Evolutionary conservation across 2,888 invertebrate species (phyloP).

Genomic region (Merodon equestris): DNA sequence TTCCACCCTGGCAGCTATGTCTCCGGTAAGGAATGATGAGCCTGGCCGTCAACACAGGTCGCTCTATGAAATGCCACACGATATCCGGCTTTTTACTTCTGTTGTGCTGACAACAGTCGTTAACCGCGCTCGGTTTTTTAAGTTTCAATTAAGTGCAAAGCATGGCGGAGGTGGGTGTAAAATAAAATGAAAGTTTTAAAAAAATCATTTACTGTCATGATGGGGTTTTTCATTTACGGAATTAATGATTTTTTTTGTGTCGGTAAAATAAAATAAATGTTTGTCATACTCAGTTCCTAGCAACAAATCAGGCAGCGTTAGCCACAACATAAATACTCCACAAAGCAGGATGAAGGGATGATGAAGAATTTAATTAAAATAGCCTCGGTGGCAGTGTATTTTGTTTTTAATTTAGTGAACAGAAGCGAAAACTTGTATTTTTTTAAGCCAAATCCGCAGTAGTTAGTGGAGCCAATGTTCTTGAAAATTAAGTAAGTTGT

Average conservation of each 20-base stretch:
- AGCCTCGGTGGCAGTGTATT: no score
- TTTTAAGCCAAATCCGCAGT: no score
- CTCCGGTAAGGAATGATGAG: no score
- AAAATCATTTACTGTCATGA: neutral
- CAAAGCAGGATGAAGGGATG: no score
- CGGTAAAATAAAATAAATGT: conserved; percentile 4
- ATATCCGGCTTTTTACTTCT: neutral
- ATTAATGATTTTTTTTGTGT: neutral
- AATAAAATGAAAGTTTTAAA: conserved; percentile 3
- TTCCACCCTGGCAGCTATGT: neutral
- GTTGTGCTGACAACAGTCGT: conserved; percentile 31
- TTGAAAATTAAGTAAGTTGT: no score
- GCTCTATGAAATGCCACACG: neutral
- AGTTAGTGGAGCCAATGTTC: no score
- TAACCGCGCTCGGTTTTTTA: conserved; percentile 30
- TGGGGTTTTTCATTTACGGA: conserved; percentile 13
- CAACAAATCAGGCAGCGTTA: neutral
- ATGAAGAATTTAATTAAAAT: no score
- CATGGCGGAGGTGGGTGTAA: neutral
- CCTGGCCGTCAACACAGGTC: conserved; percentile 20
- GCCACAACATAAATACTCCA: no score
- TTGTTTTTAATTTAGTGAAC: no score
- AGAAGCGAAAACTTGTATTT: no score
- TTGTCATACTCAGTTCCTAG: neutral
- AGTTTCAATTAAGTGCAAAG: conserved; percentile 38